phyloP scores from a whole-genome alignment of 1,140 invertebrate genomes.

The Aphaenogaster rudis region DNA sequence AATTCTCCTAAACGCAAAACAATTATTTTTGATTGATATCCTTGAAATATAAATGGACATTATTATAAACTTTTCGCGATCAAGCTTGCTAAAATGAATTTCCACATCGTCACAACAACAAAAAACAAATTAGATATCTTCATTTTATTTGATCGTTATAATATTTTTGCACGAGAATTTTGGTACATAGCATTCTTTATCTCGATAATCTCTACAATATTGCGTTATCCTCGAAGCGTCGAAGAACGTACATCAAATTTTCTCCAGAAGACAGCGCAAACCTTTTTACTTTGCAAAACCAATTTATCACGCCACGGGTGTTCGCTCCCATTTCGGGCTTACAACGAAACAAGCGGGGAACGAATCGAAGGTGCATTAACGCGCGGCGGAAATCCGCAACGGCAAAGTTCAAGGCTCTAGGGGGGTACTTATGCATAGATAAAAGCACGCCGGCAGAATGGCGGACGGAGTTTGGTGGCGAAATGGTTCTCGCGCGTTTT shows the following conservation, averaged over 20 bases:
- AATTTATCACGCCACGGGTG: slow-evolving; percentile 45
- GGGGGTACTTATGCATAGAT: slow-evolving; percentile 48
- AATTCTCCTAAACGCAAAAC: neutral
- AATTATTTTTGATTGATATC: neutral
- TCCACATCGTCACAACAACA: neutral
- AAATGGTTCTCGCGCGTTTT: slow-evolving; percentile 53
- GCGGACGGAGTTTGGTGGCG: slow-evolving; percentile 40
- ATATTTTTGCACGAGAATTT: slow-evolving; percentile 20
- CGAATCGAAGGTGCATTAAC: slow-evolving; percentile 59
- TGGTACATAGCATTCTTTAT: neutral
- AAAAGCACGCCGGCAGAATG: slow-evolving; percentile 33
- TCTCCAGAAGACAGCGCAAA: slow-evolving; percentile 27
- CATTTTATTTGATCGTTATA: neutral
- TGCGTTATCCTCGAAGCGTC: slow-evolving; percentile 22
- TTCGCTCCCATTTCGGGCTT: slow-evolving; percentile 17
- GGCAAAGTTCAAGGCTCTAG: slow-evolving; percentile 55
- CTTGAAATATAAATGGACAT: neutral
- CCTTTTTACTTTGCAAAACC: slow-evolving; percentile 43
- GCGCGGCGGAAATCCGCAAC: slow-evolving; percentile 41
- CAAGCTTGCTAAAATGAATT: neutral
- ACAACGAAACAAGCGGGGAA: slow-evolving; percentile 41
- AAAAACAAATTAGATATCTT: neutral
- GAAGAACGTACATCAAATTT: slow-evolving; percentile 31
- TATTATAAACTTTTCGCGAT: neutral
- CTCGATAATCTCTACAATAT: slow-evolving; percentile 38